These are phyloP conservation scores for Engraulis encrasicolus DNA, from an alignment of 2,113 vertebrate species.

Conservation along the genomic window DNA sequence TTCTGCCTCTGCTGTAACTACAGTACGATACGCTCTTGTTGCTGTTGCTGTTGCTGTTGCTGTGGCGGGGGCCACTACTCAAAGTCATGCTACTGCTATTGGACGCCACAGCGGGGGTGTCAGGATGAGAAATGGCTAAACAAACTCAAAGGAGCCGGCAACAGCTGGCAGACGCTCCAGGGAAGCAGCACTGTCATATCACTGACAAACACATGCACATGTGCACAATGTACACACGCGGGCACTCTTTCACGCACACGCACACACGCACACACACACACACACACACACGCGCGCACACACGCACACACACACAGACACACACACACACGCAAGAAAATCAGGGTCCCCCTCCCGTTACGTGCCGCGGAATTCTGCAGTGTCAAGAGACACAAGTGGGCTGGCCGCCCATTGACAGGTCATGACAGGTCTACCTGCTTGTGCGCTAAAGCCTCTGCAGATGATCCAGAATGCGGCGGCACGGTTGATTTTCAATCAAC, in stretches of 20 bases:
- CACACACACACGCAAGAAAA: conserved; percentile 1
- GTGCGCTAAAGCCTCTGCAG: no score
- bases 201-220: not conserved
- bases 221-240: not conserved
- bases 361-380: no score
- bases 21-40: no score
- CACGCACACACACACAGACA: not conserved
- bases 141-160: not conserved
- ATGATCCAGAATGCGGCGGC: no score
- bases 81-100: not conserved
- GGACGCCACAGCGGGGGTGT: not conserved
- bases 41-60: no score
- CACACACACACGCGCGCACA: not conserved
- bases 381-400: no score
- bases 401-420: no score
- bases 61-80: not conserved
- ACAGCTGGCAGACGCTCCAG: not conserved
- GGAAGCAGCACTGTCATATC: not conserved
- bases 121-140: not conserved
- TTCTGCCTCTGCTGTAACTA: no score
- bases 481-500: no score
- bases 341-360: no score
- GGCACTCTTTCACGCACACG: not conserved
- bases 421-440: no score
- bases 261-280: not conserved